These are phyloP conservation scores for Apeira syringaria DNA, from an alignment of 2,888 invertebrate genomes.

Conservation along the genomic window DNA sequence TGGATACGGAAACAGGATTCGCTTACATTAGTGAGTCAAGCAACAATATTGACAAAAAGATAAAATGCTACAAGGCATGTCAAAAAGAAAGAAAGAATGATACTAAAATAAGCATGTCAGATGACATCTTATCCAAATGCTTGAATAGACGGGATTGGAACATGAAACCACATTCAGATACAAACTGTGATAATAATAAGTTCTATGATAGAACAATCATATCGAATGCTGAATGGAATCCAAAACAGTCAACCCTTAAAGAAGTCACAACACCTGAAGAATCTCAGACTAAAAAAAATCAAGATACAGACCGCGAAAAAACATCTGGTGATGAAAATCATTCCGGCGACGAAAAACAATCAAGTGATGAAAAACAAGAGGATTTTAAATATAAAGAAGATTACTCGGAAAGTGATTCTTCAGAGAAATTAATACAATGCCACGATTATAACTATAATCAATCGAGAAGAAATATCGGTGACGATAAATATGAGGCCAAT, in stretches of 20 bases:
- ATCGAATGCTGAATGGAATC: constrained; percentile 1
- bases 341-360: constrained; percentile 37
- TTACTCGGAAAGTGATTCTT: constrained; percentile 29
- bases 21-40: constrained; percentile 59
- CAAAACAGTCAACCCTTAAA: background rate
- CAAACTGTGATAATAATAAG: constrained; percentile 6
- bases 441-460: constrained; percentile 48
- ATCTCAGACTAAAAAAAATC: constrained; percentile 16
- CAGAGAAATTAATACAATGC: constrained; percentile 59
- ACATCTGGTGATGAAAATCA: constrained; percentile 8
- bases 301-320: constrained; percentile 46
- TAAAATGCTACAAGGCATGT: constrained; percentile 68
- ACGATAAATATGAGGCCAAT: background rate
- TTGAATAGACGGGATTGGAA: constrained; percentile 66
- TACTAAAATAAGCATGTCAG: constrained; percentile 59
- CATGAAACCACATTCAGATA: constrained; percentile 47
- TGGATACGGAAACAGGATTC: constrained; percentile 61
- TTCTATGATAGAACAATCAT: background rate
- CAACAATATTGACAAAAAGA: constrained; percentile 57
- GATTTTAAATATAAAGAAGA: constrained; percentile 24
- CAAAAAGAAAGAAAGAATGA: constrained; percentile 53
- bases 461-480: constrained; percentile 12
- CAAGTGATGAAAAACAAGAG: constrained; percentile 9
- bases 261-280: background rate
- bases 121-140: constrained; percentile 71